Percentiles rank a stretch among this genome's conserved stretches.
phyloP scores from a whole-genome alignment of 2,888 invertebrate genomes.

The Gymnoscelis rufifasciata region DNA sequence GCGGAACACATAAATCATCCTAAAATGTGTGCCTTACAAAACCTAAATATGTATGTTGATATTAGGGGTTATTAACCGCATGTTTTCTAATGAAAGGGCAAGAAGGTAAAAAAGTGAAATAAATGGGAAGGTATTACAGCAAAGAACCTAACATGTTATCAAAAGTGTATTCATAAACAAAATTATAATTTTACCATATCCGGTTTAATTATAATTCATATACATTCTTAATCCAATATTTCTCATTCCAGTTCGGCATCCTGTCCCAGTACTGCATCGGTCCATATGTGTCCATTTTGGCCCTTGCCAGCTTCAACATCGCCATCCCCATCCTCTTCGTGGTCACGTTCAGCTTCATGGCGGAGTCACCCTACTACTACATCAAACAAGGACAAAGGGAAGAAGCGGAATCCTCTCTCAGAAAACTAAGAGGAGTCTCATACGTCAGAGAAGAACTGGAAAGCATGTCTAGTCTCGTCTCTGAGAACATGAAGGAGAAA shows the following conservation, averaged over 20 bases:
- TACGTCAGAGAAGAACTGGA: constrained; percentile 78
- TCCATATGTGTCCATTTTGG: constrained; percentile 77
- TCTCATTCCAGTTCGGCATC: constrained; percentile 72
- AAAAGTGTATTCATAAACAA: too few relatives aligned
- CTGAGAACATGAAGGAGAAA: constrained; percentile 74
- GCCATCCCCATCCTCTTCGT: constrained; percentile 77
- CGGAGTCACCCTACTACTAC: constrained; percentile 82
- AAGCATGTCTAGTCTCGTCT: constrained; percentile 72
- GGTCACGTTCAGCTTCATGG: constrained; percentile 79
- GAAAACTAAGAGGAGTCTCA: constrained; percentile 75
- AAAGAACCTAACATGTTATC: too few relatives aligned
- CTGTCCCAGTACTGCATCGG: constrained; percentile 80
- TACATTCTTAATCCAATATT: too few relatives aligned
- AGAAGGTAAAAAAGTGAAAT: too few relatives aligned
- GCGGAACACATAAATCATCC: too few relatives aligned
- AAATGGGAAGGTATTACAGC: too few relatives aligned
- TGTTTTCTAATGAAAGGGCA: too few relatives aligned
- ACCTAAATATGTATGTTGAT: too few relatives aligned
- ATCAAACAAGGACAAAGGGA: constrained; percentile 70
- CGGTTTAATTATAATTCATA: too few relatives aligned
- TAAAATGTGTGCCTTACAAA: too few relatives aligned
- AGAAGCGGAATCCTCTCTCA: constrained; percentile 76
- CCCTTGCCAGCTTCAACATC: constrained; percentile 76
- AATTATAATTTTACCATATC: too few relatives aligned
- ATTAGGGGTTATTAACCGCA: too few relatives aligned